Base-by-base conservation (phyloP, 2,797 vertebrate genomes). In the Odontamblyopus rebecca region DNA sequence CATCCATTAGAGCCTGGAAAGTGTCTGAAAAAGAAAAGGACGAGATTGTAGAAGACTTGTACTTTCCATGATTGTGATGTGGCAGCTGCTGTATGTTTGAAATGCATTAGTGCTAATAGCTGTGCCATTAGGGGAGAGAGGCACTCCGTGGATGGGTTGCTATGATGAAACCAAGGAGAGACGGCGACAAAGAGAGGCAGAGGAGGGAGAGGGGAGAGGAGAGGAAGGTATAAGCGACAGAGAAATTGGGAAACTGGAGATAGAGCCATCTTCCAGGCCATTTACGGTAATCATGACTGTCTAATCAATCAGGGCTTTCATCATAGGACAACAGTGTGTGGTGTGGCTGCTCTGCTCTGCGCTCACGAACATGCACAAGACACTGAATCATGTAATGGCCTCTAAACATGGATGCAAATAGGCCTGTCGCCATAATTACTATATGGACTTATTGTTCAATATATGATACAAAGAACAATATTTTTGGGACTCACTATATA, bases 51-150 rank as follows among this genome's bases (percentile, higher is more conserved):
- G 44, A 48, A 93, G 89, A 93, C 84, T 56, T 88, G 89, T 88
- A 87, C 93, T 94, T 94, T 92, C 93, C 94, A 92, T 91, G 86
- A 93, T 92, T 92, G 91, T 86, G 85, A 91, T 79, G 89, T 91
- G 86, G 94, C 95, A 96, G 95, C 95, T 94, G 95, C 94, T 92
- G 93, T 94, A 94, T 84, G 93, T 96, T 95, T 93, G 94, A 91
- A 89, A 96, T 95, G 95, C 96, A 95, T 95, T 96, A 95, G 94
- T 82, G 89, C 94, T 97, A 95, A 96, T 96, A 95, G 95, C 94
- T 89, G 92, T 93, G 90, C 95, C 95, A 94, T 96, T 95, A 96
- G 92, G 90, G 89, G 86, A 74, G 85, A 91, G 89, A 92, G 90
- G 84, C 91, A 92, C 90, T 82, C 92, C 92, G 90, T 92, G 94